Evolutionary conservation across 2,888 invertebrate species (phyloP).

Genomic region (Gastracanthus pulcherrimus): DNA sequence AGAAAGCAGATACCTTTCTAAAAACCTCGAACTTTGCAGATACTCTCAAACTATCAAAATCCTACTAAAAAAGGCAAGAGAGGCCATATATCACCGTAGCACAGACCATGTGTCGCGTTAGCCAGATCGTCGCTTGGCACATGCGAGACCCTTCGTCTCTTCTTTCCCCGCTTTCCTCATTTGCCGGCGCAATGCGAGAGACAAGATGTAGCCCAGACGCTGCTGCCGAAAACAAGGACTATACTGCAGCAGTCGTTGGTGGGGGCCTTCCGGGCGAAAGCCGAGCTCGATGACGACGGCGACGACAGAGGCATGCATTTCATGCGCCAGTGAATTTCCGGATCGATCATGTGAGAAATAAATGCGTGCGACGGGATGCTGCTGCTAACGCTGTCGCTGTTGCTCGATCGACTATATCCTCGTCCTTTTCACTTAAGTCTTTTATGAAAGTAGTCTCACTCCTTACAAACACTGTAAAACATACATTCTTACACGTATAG

Average conservation of each 20-base stretch:
- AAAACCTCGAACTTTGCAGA: no score
- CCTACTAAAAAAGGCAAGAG: no score
- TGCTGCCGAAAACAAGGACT: not conserved
- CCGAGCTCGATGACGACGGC: not conserved
- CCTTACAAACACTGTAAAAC: no score
- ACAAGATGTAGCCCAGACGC: no score
- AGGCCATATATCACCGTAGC: no score
- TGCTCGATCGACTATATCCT: not conserved
- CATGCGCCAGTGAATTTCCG: constrained; percentile 5
- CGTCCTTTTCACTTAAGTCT: not conserved
- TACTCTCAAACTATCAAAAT: no score
- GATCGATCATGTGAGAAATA: constrained; percentile 14
- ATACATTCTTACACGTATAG: no score
- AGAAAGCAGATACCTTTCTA: no score
- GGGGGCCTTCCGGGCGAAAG: constrained; percentile 24
- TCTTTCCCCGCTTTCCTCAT: no score
- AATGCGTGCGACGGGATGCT: no score
- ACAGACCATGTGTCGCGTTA: constrained; percentile 17
- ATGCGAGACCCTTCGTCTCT: no score
- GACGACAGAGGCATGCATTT: constrained; percentile 1
- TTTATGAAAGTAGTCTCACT: not conserved
- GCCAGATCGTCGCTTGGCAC: not conserved
- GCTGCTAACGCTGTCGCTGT: not conserved
- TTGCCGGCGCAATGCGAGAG: not conserved
- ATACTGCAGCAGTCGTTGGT: no score